These are phyloP conservation scores for Microcebus lehilahytsara DNA, from an alignment of 2,113 vertebrate species.

Conservation along the genomic window DNA sequence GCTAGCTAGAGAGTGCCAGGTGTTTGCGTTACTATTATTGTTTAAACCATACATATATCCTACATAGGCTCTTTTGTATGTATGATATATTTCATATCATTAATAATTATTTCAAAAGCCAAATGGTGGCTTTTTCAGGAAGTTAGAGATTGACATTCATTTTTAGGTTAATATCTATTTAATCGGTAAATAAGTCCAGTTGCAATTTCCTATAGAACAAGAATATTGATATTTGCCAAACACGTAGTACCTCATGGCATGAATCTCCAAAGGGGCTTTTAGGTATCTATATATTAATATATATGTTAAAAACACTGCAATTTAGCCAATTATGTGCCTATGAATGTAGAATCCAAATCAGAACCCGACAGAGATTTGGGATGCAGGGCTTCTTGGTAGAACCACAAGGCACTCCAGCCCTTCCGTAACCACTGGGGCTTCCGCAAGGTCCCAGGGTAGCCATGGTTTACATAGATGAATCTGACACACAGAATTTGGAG, in stretches of 20 bases:
- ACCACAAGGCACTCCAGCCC: background rate
- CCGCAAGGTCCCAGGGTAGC: background rate
- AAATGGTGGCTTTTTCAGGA: background rate
- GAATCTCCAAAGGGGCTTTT: background rate
- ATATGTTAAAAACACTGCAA: background rate
- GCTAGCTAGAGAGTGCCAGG: background rate
- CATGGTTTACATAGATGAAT: background rate
- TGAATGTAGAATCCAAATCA: background rate
- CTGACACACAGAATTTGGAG: background rate
- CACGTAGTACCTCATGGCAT: background rate
- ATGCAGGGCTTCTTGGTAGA: background rate
- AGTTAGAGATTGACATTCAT: background rate
- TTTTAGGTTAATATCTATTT: slow-evolving; percentile 6
- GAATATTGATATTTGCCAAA: background rate
- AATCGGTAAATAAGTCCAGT: background rate
- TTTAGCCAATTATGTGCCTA: background rate
- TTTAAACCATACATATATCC: background rate
- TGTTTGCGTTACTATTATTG: background rate
- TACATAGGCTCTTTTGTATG: background rate
- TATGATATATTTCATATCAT: background rate
- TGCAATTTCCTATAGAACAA: slow-evolving; percentile 3
- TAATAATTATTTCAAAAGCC: background rate
- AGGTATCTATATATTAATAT: background rate
- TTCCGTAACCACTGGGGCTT: background rate
- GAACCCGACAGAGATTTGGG: background rate